These are phyloP conservation scores for Stylophora pistillata DNA, from an alignment of 64 coral and sea anemone species.

Conservation along the genomic window DNA sequence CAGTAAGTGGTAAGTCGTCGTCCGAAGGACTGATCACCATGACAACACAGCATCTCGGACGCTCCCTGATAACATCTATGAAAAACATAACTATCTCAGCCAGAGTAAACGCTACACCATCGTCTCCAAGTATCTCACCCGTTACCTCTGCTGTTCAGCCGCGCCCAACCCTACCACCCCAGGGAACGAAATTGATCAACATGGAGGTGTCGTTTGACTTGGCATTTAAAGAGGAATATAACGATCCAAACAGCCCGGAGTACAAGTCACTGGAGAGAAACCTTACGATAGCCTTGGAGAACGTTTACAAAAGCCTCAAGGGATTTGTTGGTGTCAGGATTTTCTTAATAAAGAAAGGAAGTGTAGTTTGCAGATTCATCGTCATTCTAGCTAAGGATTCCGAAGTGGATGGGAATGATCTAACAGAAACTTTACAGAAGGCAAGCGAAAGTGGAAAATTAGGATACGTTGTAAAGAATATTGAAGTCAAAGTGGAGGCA, in stretches of 20 bases:
- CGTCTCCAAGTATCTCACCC: neutral
- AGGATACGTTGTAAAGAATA: neutral
- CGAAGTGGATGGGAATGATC: neutral
- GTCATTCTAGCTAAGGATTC: constrained; percentile 27
- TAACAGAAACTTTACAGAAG: neutral
- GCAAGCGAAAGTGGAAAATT: neutral
- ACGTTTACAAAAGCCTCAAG: neutral
- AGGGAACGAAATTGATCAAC: constrained; percentile 5
- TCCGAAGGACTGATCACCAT: neutral
- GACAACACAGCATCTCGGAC: neutral
- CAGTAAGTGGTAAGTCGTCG: neutral
- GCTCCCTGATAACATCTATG: neutral
- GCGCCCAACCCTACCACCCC: neutral
- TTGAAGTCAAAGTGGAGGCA: constrained; percentile 17
- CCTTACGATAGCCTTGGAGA: neutral
- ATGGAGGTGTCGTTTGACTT: constrained; percentile 21
- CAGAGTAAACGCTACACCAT: neutral
- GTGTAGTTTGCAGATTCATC: constrained; percentile 10
- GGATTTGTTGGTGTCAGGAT: constrained; percentile 10
- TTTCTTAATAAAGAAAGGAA: constrained; percentile 2
- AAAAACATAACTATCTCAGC: neutral
- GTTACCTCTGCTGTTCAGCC: neutral
- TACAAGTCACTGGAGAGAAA: neutral
- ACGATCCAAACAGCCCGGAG: neutral
- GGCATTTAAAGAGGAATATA: constrained; percentile 7